Base-by-base conservation (phyloP, 2,113 vertebrate genomes). In the Meleagris gallopavo region DNA sequence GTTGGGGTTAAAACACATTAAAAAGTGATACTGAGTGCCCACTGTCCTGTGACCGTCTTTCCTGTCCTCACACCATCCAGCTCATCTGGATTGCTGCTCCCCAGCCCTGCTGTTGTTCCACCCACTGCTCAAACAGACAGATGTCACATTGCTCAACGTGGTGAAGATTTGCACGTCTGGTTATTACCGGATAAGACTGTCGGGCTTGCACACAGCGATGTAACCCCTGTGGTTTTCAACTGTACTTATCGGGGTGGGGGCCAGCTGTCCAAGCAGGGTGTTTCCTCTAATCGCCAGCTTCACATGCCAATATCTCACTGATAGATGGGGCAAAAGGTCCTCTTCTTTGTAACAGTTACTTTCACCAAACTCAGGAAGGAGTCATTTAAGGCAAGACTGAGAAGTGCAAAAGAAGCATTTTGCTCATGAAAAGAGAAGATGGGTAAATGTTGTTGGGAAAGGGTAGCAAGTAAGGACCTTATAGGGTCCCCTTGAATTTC, bases 241-340 rank as follows among this genome's bases (percentile, higher is more conserved):
- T 4, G 90, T 83, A 93, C 89, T 97, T 95, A 96, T 97, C 94
- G 13, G 97, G 97, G 97, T 94, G 96, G 96, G 96, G 96, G 91
- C 97, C 96, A 96, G 96, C 97, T 93, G 83, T 90, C 88, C 83
- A 66, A 92, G 60, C 71, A 94, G 96, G 97, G 87, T 96, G 92
- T 92, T 97, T 89, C 92, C 91, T 93, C 95, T 98, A 97, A 98
- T 98, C 98, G 43, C 80, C 61, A 55, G 61, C 96, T 96, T 97
- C 96, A 89, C 89, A 46, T 78, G 93, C 89, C 92, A 57, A 2
- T 71, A 88, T 40, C 61, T 64, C 61, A 52, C 84, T 43, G 76
- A 76, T 88, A 88, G 84, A 96, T 89, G 40, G 80, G 72, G 52
- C 65, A 64, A 62, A 52, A 60, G 71, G 41, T 76, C 1, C 50